These are phyloP conservation scores for Nylanderia fulva DNA, from an alignment of 1,140 invertebrate genomes.

Conservation along the genomic window DNA sequence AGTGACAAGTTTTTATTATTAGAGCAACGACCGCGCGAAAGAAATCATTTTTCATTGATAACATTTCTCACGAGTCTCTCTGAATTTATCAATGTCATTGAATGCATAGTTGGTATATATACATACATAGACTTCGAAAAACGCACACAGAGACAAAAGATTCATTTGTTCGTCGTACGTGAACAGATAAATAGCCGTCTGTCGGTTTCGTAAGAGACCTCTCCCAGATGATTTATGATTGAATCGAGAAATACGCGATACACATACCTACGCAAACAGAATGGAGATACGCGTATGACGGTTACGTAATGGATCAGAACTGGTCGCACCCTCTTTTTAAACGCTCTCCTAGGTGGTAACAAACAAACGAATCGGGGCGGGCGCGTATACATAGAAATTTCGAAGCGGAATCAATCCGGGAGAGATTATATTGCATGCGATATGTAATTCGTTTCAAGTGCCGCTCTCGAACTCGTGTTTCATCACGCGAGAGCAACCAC, in stretches of 20 bases:
- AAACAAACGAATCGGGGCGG: neutral
- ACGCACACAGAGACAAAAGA: neutral
- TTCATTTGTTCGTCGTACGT: neutral
- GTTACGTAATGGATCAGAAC: slow-evolving; percentile 35
- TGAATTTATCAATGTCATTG: slow-evolving; percentile 19
- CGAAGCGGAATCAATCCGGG: slow-evolving; percentile 27
- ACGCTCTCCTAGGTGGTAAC: neutral
- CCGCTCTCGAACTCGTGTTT: slow-evolving; percentile 19
- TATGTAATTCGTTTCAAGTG: slow-evolving; percentile 39
- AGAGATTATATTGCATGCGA: slow-evolving; percentile 45
- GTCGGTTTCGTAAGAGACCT: neutral
- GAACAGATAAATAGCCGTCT: neutral
- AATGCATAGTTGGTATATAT: neutral
- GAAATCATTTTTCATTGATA: slow-evolving; percentile 17
- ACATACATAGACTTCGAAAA: no score
- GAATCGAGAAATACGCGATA: neutral
- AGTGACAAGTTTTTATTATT: neutral
- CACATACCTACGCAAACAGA: neutral
- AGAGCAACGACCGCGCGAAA: neutral
- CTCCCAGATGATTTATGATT: slow-evolving; percentile 23
- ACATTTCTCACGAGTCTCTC: neutral
- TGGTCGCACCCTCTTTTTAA: slow-evolving; percentile 14
- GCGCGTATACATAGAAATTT: neutral
- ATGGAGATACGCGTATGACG: slow-evolving; percentile 7
- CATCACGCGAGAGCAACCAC: neutral